Base-by-base conservation (phyloP, 1,140 invertebrate genomes). In the Lepidurus apus region DNA sequence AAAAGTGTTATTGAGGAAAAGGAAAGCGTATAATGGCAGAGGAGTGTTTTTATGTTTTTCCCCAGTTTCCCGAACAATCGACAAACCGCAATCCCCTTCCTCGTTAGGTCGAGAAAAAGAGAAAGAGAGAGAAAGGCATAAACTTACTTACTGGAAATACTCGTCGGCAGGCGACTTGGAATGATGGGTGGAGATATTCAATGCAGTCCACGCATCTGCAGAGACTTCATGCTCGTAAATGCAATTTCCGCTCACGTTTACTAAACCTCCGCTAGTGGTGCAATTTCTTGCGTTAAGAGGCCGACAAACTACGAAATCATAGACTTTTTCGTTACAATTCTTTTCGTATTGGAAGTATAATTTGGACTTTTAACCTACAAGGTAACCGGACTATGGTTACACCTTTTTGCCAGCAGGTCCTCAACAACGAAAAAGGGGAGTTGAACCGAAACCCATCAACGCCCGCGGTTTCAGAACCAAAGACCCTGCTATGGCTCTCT, bases 141-240 rank as follows among this genome's bases (percentile, higher is more conserved):
- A 45, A 45, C 24, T n/a, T 42, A 8, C n/a, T 89, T 86, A 94
- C 93, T 90, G 91, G 84, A 94, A 95, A 84, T 93, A 95, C 85
- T 94, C 93, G 84, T 94, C 92, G 74, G 93, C 92, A 1, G 93
- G 93, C 73, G 92, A 90, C 80, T 85, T 88, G 88, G 83, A 90
- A 92, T 82, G 91, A 93, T 43, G 89, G 91, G 79, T 90, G 89
- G 84, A 93, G 91, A 53, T 85, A 84, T 79, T 85, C 84, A 80
- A 85, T 82, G 80, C 89, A 89, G 80, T 84, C 83, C 83, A 85
- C 5, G 80, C 76, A 21, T 77, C 78, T 80, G 90, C 87, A 17
- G 89, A 89, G 81, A 87, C 87, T 82, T 91, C 89, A 74, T 89
- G 74, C 26, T 81, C 26, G 26, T 81, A 79, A 42, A 82, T 77